Percentiles rank a stretch among this genome's conserved stretches.
phyloP scores from a whole-genome alignment of 2,888 invertebrate genomes.

The Eristalis arbustorum region DNA sequence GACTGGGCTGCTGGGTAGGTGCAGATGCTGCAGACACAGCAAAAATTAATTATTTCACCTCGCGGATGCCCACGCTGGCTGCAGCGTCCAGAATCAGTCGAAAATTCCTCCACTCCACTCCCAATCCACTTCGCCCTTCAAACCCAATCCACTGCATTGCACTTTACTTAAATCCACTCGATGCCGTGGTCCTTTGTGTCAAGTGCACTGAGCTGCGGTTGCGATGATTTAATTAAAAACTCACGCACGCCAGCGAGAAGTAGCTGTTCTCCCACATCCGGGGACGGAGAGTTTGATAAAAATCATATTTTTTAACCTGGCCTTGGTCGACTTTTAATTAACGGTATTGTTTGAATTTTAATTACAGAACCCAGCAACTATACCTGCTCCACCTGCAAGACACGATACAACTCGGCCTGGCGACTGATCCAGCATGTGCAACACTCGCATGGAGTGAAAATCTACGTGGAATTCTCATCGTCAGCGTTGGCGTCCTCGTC shows the following conservation, averaged over 20 bases:
- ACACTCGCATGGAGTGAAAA: slow-evolving; percentile 95
- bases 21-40: slow-evolving; percentile 53
- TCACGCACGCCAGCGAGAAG: background rate
- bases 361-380: slow-evolving; percentile 94
- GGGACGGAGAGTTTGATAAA: slow-evolving; percentile 25
- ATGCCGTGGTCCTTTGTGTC: slow-evolving; percentile 44
- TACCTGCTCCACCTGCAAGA: slow-evolving; percentile 96
- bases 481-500: slow-evolving; percentile 71
- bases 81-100: slow-evolving; percentile 45
- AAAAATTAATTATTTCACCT: slow-evolving; percentile 61
- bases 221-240: slow-evolving; percentile 64
- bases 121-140: background rate
- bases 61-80: slow-evolving; percentile 58
- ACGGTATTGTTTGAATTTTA: slow-evolving; percentile 46
- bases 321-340: slow-evolving; percentile 38
- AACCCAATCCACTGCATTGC: background rate
- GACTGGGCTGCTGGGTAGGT: slow-evolving; percentile 52
- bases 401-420: slow-evolving; percentile 96
- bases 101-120: background rate
- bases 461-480: slow-evolving; percentile 88
- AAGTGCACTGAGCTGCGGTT: slow-evolving; percentile 4
- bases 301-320: slow-evolving; percentile 1
- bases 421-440: slow-evolving; percentile 96
- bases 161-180: background rate
- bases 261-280: background rate